phyloP scores from a whole-genome alignment of 2,888 invertebrate genomes.

The Pammene aurita region DNA sequence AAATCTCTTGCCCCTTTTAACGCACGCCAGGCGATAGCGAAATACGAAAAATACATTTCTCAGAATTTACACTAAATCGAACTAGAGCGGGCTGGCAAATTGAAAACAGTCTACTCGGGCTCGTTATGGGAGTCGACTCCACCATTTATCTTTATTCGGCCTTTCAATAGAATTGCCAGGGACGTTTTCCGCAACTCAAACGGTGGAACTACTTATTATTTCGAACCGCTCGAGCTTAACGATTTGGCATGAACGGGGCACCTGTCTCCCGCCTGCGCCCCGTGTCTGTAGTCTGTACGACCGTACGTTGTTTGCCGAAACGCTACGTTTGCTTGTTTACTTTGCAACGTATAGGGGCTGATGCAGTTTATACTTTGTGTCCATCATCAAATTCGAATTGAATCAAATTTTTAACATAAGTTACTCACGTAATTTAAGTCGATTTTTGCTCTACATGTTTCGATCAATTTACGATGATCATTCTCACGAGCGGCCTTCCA shows the following conservation, averaged over 20 bases:
- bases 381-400: too few species aligned
- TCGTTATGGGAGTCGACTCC: conserved; percentile 75
- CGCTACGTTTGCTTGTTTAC: conserved; percentile 3
- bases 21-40: conserved; percentile 43
- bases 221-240: conserved; percentile 76
- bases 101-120: conserved; percentile 79
- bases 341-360: background rate
- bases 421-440: too few species aligned
- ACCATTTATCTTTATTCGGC: conserved; percentile 81
- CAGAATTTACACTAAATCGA: conserved; percentile 72
- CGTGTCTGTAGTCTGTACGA: conserved; percentile 23
- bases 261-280: conserved; percentile 56
- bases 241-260: conserved; percentile 71
- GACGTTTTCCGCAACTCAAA: conserved; percentile 79
- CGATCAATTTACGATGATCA: too few species aligned
- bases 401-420: too few species aligned
- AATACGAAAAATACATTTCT: conserved; percentile 57
- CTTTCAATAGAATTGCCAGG: conserved; percentile 78
- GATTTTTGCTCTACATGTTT: too few species aligned
- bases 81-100: conserved; percentile 68
- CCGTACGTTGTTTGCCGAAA: conserved; percentile 31
- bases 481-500: too few species aligned
- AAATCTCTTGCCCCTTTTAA: conserved; percentile 43
- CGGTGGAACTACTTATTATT: conserved; percentile 80
- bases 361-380: background rate